phyloP scores from a whole-genome alignment of 2,797 vertebrate genomes.

The Gymnothorax javanicus region DNA sequence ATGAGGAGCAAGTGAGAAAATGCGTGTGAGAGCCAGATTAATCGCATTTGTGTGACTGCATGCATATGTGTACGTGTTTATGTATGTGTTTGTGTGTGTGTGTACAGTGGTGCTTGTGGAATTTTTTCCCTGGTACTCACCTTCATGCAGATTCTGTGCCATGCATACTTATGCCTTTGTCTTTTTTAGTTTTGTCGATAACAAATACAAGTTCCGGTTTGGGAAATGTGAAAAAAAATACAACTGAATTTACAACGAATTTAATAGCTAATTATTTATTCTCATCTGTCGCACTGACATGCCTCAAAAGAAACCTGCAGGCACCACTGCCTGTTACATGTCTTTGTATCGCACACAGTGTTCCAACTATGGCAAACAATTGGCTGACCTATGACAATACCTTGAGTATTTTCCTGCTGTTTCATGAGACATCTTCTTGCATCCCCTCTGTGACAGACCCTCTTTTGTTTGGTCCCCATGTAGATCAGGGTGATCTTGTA shows the following conservation, averaged over 20 bases:
- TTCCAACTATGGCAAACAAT: constrained; percentile 55
- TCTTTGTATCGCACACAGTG: constrained; percentile 57
- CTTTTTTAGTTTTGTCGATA: background rate
- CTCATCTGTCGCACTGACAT: background rate
- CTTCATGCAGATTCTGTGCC: background rate
- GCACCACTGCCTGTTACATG: background rate
- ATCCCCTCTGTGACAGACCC: background rate
- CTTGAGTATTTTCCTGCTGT: constrained; percentile 22
- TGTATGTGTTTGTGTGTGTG: background rate
- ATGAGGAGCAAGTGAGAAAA: background rate
- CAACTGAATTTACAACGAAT: background rate
- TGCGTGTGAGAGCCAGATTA: background rate
- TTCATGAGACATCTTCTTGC: background rate
- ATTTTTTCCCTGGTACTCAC: background rate
- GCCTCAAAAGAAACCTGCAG: too few species aligned
- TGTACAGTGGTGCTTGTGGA: background rate
- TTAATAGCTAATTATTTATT: background rate
- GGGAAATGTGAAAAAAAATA: background rate
- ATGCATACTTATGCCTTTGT: too few species aligned
- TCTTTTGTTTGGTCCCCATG: background rate
- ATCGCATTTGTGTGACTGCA: background rate
- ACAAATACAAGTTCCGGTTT: background rate
- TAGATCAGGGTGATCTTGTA: background rate
- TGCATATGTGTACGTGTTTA: background rate
- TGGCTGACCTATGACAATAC: constrained; percentile 31